These are phyloP conservation scores for Hipposideros larvatus DNA, from an alignment of 2,797 vertebrate genomes.

Conservation along the genomic window DNA sequence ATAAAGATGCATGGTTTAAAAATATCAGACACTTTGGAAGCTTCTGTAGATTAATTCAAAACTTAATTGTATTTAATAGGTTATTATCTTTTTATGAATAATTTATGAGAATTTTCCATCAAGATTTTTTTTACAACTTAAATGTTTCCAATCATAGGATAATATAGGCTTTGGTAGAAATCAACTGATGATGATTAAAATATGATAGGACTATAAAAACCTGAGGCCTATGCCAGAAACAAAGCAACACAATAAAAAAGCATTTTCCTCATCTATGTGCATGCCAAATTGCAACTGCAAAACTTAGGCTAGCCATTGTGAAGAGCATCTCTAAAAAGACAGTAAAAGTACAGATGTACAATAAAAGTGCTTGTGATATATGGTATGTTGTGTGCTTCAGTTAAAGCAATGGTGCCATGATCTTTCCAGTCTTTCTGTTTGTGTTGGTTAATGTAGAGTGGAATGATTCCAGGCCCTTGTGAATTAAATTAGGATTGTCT, in stretches of 20 bases:
- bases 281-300: not conserved
- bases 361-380: not conserved
- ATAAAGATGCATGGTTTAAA: slow-evolving; percentile 53
- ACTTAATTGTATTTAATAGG: slow-evolving; percentile 76
- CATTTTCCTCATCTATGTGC: slow-evolving; percentile 11
- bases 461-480: slow-evolving; percentile 10
- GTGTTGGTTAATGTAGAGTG: not conserved
- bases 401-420: not conserved
- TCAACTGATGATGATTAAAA: slow-evolving; percentile 60
- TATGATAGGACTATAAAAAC: slow-evolving; percentile 51
- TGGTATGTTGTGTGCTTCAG: not conserved
- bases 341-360: not conserved
- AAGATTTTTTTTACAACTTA: slow-evolving; percentile 51
- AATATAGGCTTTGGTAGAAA: slow-evolving; percentile 66
- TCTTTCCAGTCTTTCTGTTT: not conserved
- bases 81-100: slow-evolving; percentile 79
- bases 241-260: slow-evolving; percentile 44
- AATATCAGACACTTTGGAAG: slow-evolving; percentile 57
- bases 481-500: slow-evolving; percentile 37
- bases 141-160: slow-evolving; percentile 71
- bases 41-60: slow-evolving; percentile 66
- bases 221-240: slow-evolving; percentile 34
- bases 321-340: slow-evolving; percentile 36
- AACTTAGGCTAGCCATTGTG: not conserved
- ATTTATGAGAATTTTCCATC: slow-evolving; percentile 74